Evolutionary conservation across 2,113 vertebrate species (phyloP), one percentile per base, ranked within the genome.

Genomic region (Podarcis muralis): DNA sequence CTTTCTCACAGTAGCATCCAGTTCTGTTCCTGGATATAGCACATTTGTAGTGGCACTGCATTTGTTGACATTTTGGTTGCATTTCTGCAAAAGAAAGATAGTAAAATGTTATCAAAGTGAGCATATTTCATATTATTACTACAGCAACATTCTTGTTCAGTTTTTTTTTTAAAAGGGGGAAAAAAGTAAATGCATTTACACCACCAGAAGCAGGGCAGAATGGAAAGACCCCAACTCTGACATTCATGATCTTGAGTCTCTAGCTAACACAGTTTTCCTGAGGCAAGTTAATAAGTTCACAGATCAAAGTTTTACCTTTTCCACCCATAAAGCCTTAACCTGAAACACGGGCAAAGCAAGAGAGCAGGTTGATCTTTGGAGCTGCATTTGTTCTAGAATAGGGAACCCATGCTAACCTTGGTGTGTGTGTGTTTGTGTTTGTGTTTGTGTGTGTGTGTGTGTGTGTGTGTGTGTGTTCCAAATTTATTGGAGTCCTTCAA

Each of bases 41-140:
- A 95, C 99, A 99, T 92, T 96, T 98, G 84, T 98, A 97, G 25
- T 98, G 98, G 94, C 99, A 99, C 11, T 96, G 97, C 92, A 98
- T 95, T 95, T 98, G 97, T 6, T 99, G 98, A 96, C 99, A 99
- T 91, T 88, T 98, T 93, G 98, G 97, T 92, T 98, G 95, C 48
- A 99, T 91, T 95, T 99, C 99, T 99, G 97, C 35, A 90, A 95
- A 62, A 92, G 4, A 59, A 43, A 94, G 57, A 87, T 25, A 86
- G 40, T 79, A 37, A 0, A 69, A 85, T 48, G 74, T 18, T 16
- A 83, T 32, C 0, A 79, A 84, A 53, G 37, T 5, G n/a, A n/a
- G 25, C n/a, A 69, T 35, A 81, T 81, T 37, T 65, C 23, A 65
- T 65, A 75, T 37, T 57, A 27, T 68, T 43, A 9, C 30, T n/a